Evolutionary conservation across 2,113 vertebrate species (phyloP).

Genomic region (Eidolon helvum): DNA sequence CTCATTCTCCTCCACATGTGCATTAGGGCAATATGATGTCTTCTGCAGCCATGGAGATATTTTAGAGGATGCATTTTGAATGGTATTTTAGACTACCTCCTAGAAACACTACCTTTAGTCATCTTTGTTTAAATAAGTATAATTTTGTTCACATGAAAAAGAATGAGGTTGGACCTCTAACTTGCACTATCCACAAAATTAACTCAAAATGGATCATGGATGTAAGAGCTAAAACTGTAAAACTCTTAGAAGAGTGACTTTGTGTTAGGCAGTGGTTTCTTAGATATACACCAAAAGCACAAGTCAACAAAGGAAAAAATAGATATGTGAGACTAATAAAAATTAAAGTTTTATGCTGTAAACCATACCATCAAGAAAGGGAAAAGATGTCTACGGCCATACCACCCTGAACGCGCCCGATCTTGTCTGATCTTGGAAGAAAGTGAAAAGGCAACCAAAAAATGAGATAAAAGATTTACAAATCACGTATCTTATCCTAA

Average conservation of each 20-base stretch:
- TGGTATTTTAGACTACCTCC: not conserved
- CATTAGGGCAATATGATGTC: not conserved
- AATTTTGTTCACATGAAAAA: not conserved
- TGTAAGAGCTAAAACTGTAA: not conserved
- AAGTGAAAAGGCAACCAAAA: not conserved
- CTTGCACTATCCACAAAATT: not conserved
- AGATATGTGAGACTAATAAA: not conserved
- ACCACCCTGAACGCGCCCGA: too few relatives aligned
- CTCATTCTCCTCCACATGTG: not conserved
- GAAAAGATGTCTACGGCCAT: not conserved
- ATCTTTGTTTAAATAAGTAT: not conserved
- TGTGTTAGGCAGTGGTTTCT: not conserved
- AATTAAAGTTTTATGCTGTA: not conserved
- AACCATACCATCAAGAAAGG: not conserved
- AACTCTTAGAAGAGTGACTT: not conserved
- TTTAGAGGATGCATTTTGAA: not conserved
- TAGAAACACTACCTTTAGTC: not conserved
- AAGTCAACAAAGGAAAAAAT: not conserved
- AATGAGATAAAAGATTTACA: not conserved
- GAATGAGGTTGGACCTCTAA: not conserved
- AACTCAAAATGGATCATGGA: not conserved
- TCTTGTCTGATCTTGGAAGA: not conserved
- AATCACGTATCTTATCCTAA: not conserved
- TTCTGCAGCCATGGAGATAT: not conserved
- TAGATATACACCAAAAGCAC: not conserved